phyloP scores from a whole-genome alignment of 2,113 vertebrate genomes.

The Penelope pileata region DNA sequence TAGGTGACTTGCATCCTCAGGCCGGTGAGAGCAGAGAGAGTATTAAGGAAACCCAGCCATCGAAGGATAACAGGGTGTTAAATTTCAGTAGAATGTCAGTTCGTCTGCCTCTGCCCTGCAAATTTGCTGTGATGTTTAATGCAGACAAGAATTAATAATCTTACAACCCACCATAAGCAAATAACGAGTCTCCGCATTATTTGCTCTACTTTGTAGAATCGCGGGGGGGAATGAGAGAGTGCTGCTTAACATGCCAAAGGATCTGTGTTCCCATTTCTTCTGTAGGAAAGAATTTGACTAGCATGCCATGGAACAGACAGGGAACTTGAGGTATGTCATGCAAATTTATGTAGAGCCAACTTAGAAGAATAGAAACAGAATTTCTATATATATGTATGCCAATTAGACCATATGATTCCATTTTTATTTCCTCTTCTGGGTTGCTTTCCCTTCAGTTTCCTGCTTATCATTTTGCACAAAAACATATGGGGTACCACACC shows the following conservation, averaged over 20 bases:
- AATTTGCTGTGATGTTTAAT: not conserved
- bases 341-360: slow-evolving; percentile 49
- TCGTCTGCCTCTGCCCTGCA: not conserved
- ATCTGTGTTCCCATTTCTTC: not conserved
- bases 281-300: slow-evolving; percentile 17
- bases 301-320: slow-evolving; percentile 9
- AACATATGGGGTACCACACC: slow-evolving; percentile 32
- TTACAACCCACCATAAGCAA: not conserved
- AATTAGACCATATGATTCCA: slow-evolving; percentile 38
- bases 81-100: not conserved
- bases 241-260: not conserved
- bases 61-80: not conserved
- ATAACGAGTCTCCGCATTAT: not conserved
- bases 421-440: slow-evolving; percentile 42
- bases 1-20: not conserved
- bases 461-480: slow-evolving; percentile 35
- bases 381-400: slow-evolving; percentile 40
- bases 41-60: not conserved
- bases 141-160: not conserved
- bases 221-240: rapidly evolving
- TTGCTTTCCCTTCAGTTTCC: slow-evolving; percentile 3
- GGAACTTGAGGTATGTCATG: slow-evolving; percentile 39
- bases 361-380: slow-evolving; percentile 62
- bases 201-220: not conserved
- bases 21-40: not conserved